Percentiles rank a stretch among this genome's conserved stretches.
These are phyloP conservation scores for Sciurus carolinensis DNA, from an alignment of 2,797 vertebrate species.

Conservation along the genomic window DNA sequence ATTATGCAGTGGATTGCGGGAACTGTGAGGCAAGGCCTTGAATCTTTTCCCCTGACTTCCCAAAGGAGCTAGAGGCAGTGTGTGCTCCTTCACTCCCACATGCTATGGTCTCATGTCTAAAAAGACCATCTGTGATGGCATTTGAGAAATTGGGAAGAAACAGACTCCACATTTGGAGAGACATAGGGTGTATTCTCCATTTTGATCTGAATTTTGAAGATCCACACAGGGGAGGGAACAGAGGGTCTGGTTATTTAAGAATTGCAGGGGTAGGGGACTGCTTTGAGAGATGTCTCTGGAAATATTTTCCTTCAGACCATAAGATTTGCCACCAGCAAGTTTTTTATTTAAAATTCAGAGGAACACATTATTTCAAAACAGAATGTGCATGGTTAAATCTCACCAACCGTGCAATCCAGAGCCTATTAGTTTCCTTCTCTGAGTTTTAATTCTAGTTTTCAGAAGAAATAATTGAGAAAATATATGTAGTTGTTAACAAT, in stretches of 20 bases:
- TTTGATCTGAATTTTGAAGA: not conserved
- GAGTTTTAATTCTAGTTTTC: not conserved
- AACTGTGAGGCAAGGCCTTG: not conserved
- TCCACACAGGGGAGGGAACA: not conserved
- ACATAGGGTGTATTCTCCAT: not conserved
- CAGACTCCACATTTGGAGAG: not conserved
- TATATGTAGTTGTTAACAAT: not conserved
- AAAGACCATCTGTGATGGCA: not conserved
- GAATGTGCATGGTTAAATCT: not conserved
- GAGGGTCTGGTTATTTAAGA: not conserved
- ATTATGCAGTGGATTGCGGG: not conserved
- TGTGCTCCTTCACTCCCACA: not conserved
- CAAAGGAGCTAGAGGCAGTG: not conserved
- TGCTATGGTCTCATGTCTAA: not conserved
- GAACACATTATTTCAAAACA: not conserved
- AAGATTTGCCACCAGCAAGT: not conserved
- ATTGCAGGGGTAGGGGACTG: not conserved
- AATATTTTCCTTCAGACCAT: not conserved
- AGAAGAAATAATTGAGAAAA: constrained; percentile 21
- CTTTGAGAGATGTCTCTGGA: not conserved
- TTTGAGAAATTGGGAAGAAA: not conserved
- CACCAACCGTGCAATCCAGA: not conserved
- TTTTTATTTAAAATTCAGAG: not conserved
- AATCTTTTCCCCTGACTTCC: not conserved
- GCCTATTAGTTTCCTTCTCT: not conserved